Evolutionary conservation across 2,797 vertebrate species (phyloP).

Genomic region (Mormyrus proboscirostris): DNA sequence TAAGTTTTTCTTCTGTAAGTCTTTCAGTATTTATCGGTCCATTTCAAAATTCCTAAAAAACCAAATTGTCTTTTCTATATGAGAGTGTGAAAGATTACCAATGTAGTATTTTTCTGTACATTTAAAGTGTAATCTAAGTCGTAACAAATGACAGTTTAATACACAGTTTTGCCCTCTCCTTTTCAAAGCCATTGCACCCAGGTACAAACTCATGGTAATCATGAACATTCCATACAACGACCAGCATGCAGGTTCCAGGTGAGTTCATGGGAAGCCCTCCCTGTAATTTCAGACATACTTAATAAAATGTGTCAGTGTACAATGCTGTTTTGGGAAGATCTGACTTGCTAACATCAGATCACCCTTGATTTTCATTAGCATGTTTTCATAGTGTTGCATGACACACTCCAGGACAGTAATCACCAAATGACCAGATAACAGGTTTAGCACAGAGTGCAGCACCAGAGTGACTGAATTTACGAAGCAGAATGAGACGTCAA

Average conservation of each 20-base stretch:
- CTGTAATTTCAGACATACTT: conserved; percentile 11
- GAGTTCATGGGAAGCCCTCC: conserved; percentile 25
- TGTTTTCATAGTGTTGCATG: conserved; percentile 4
- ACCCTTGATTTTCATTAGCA: neutral
- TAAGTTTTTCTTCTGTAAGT: neutral
- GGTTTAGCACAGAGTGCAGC: conserved; percentile 8
- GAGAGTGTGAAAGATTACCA: conserved; percentile 13
- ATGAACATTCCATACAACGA: conserved; percentile 26
- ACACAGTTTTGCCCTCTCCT: conserved; percentile 9
- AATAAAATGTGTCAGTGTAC: conserved; percentile 1
- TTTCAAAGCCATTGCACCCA: conserved; percentile 26
- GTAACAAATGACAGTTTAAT: conserved; percentile 26
- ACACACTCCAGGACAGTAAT: conserved; percentile 20
- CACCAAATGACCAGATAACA: neutral
- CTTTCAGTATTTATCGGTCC: conserved; percentile 11
- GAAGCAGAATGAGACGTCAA: conserved; percentile 5
- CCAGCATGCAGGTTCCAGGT: conserved; percentile 37
- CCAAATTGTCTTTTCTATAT: conserved; percentile 24
- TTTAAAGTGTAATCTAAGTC: conserved; percentile 25
- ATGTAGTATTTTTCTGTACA: conserved; percentile 36
- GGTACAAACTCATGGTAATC: conserved; percentile 22
- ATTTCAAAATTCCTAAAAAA: conserved; percentile 27
- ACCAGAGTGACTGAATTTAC: neutral
- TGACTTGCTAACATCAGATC: neutral
- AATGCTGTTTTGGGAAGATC: neutral